Evolutionary conservation across 2,888 invertebrate species (phyloP), one percentile per base, ranked within the genome.

Genomic region (Xylota segnis): DNA sequence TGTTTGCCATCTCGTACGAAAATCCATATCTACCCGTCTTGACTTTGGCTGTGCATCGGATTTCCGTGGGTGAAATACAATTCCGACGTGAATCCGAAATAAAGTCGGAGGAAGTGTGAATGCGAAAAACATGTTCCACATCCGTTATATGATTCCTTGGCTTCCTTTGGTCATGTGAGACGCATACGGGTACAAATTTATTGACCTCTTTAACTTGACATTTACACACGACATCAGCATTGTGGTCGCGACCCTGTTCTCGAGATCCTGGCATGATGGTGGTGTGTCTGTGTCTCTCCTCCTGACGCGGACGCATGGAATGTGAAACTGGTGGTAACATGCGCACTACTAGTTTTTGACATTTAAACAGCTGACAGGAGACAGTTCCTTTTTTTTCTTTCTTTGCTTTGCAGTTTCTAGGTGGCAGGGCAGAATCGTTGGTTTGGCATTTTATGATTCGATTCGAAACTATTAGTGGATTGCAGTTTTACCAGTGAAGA

Each of bases 171-270:
- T 63, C 37, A 47, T 23, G 23, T 54, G 54, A 59, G 63, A 32
- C 40, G 45, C 47, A 45, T 59, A 27, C 29, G 54, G 29, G 37
- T 58, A 66, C 61, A 63, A 75, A 84, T 84, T 70, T 75, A 84
- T 82, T 86, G 82, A 82, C 86, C 86, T 82, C 82, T 56, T 82
- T 82, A 82, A 68, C 50, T 66, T 82, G 76, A 72, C 76, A 77
- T 86, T 71, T 66, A 66, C n/a, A n/a, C 58, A 59, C 40, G 34
- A 54, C n/a, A 37, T 65, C 29, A 40, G 54, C 68, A 40, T 29
- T 43, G 14, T 16, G 45, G 4, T 6, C 27, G 16, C 16, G 23
- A 16, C 32, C 58, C 32, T 7, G 52, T 32, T 7, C 40, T 18
- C 23, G 61, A 66, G 61, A 83, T 65, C 71, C 78, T 68, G 40